phyloP scores from a whole-genome alignment of 2,888 invertebrate genomes.

The Chrysolina americana region DNA sequence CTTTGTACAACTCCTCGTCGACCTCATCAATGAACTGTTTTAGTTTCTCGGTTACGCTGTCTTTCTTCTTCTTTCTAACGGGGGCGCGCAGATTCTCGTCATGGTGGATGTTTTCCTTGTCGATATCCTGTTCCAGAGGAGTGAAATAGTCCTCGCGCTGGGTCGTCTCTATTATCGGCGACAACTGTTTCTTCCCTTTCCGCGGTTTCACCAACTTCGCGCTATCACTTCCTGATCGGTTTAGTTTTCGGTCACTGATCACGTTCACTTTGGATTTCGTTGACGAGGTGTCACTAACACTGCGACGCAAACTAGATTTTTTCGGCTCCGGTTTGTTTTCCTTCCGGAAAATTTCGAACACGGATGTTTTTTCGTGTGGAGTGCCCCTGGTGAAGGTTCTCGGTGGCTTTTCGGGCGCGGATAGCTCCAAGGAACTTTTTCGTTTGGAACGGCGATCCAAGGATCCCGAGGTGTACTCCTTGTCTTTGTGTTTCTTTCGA shows the following conservation, averaged over 20 bases:
- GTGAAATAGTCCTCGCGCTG: slow-evolving; percentile 78
- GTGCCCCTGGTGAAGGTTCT: slow-evolving; percentile 70
- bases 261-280: slow-evolving; percentile 70
- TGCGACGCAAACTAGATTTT: slow-evolving; percentile 70
- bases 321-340: slow-evolving; percentile 73
- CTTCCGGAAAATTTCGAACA: slow-evolving; percentile 79
- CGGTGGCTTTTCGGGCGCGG: slow-evolving; percentile 64
- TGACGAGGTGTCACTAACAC: slow-evolving; percentile 73
- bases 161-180: slow-evolving; percentile 85
- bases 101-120: slow-evolving; percentile 43
- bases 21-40: slow-evolving; percentile 66
- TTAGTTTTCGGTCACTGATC: slow-evolving; percentile 55
- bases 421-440: slow-evolving; percentile 74
- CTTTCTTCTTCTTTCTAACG: slow-evolving; percentile 52
- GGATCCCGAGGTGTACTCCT: slow-evolving; percentile 59
- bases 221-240: slow-evolving; percentile 71
- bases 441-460: slow-evolving; percentile 60
- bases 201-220: slow-evolving; percentile 62
- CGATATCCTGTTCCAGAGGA: slow-evolving; percentile 32
- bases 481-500: slow-evolving; percentile 72
- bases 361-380: slow-evolving; percentile 74
- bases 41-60: slow-evolving; percentile 64
- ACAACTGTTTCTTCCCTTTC: slow-evolving; percentile 78
- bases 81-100: slow-evolving; percentile 49
- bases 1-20: slow-evolving; percentile 63